These are phyloP conservation scores for Agelaius tricolor DNA, from an alignment of 2,113 vertebrate species.

Conservation along the genomic window DNA sequence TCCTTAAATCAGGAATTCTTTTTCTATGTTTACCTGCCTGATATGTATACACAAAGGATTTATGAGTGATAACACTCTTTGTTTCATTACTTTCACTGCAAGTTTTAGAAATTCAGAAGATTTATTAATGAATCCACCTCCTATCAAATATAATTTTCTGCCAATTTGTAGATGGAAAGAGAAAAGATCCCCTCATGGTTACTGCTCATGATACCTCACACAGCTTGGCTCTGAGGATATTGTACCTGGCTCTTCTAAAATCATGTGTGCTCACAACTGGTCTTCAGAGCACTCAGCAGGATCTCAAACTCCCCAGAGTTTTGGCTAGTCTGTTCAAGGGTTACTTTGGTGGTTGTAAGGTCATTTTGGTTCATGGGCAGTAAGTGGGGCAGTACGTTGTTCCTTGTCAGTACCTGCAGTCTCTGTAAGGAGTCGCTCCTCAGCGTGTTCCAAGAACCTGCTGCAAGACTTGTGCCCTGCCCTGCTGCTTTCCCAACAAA, in stretches of 20 bases:
- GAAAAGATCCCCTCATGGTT: not conserved
- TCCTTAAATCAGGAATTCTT: not conserved
- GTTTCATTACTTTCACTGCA: not conserved
- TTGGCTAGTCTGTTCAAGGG: not conserved
- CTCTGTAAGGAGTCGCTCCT: not conserved
- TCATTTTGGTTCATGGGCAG: not conserved
- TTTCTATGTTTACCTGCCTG: not conserved
- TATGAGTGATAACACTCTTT: not conserved
- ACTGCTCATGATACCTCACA: not conserved
- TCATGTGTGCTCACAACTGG: not conserved
- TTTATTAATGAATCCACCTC: not conserved
- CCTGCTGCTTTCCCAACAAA: not conserved
- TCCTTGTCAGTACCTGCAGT: not conserved
- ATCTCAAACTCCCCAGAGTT: not conserved
- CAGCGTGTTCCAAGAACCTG: rapidly evolving
- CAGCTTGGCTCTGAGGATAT: not conserved
- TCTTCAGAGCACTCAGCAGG: not conserved
- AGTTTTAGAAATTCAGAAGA: not conserved
- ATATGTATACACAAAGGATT: not conserved
- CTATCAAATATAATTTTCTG: not conserved
- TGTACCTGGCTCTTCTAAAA: not conserved
- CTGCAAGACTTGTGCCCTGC: not conserved
- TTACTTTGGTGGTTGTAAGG: not conserved
- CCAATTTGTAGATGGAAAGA: not conserved
- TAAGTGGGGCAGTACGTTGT: not conserved